These are phyloP conservation scores for Cardiocondyla obscurior DNA, from an alignment of 1,140 invertebrate genomes.

Conservation along the genomic window DNA sequence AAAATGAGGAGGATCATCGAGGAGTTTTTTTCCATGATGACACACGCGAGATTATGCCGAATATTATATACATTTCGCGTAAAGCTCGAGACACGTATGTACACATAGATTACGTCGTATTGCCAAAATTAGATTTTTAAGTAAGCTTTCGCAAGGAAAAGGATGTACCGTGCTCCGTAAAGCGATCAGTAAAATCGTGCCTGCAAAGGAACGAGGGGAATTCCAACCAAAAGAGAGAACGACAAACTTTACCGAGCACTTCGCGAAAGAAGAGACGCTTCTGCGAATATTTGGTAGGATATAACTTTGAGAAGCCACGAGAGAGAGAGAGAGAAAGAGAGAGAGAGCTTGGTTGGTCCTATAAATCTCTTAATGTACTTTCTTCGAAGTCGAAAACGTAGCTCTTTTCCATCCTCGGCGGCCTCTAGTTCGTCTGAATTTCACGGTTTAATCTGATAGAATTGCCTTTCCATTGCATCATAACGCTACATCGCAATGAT, in stretches of 20 bases:
- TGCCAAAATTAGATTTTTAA: conserved; percentile 80
- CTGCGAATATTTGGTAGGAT: conserved; percentile 7
- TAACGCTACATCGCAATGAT: background rate
- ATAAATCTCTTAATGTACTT: conserved; percentile 19
- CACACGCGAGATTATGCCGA: conserved; percentile 37
- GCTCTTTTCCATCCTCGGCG: background rate
- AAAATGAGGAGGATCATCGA: background rate
- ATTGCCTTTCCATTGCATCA: background rate
- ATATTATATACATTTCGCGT: background rate
- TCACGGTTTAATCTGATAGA: background rate
- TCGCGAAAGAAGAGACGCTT: background rate
- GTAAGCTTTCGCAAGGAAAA: conserved; percentile 64
- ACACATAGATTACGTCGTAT: conserved; percentile 59
- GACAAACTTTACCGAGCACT: background rate
- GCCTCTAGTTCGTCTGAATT: background rate
- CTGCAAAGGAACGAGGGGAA: background rate
- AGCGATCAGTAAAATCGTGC: conserved; percentile 31
- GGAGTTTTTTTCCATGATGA: background rate
- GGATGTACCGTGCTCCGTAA: background rate
- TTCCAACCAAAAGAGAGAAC: conserved; percentile 30
- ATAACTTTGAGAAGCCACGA: conserved; percentile 25
- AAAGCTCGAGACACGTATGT: background rate
- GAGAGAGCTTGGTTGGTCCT: background rate
- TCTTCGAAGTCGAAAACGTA: background rate
- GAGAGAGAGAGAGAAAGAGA: too few species aligned